Conservation (phyloP, 37 sponge, comb jelly and placozoan species). For the Chondrilla cf. caribensis region DNA sequence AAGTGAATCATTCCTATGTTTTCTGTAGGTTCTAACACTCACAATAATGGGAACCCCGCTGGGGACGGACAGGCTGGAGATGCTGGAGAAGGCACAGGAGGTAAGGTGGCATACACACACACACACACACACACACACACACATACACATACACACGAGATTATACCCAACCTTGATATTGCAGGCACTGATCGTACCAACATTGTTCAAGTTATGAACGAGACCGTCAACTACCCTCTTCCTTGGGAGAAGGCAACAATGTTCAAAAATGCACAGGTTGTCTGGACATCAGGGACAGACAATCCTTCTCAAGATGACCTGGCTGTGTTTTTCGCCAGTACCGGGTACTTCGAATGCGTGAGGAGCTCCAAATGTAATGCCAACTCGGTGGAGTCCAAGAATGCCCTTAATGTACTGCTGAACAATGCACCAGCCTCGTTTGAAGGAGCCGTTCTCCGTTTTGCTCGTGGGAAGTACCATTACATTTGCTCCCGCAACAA, state of each 20-base stretch:
- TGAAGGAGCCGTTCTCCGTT: slow-evolving; percentile 75
- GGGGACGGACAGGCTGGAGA: slow-evolving; percentile 99
- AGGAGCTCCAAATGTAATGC: slow-evolving; percentile 11
- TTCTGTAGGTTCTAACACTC: slow-evolving; percentile 96
- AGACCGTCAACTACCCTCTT: slow-evolving; percentile 81
- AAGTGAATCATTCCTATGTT: background rate
- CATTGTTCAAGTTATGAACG: slow-evolving; percentile 66
- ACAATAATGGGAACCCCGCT: slow-evolving; percentile 90
- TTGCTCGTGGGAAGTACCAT: slow-evolving; percentile 65
- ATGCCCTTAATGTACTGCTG: slow-evolving; percentile 66
- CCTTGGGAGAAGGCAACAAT: slow-evolving; percentile 77
- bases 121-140: slow-evolving; percentile 26
- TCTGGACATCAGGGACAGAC: slow-evolving; percentile 41
- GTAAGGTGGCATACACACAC: slow-evolving; percentile 24
- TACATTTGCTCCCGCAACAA: slow-evolving; percentile 97
- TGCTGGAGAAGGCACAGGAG: slow-evolving; percentile 96
- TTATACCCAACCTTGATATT: background rate
- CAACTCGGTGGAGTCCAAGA: slow-evolving; percentile 48
- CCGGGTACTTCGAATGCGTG: slow-evolving; percentile 80
- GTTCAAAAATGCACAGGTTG: slow-evolving; percentile 61
- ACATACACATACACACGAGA: slow-evolving; percentile 18
- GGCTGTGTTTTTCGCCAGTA: slow-evolving; percentile 62
- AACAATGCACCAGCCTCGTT: slow-evolving; percentile 93
- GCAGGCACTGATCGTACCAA: slow-evolving; percentile 93
- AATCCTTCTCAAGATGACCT: slow-evolving; percentile 27